Evolutionary conservation across 2,888 invertebrate genomes (phyloP), one percentile per base, ranked within the genome.

Genomic region (Hymenopus coronatus): DNA sequence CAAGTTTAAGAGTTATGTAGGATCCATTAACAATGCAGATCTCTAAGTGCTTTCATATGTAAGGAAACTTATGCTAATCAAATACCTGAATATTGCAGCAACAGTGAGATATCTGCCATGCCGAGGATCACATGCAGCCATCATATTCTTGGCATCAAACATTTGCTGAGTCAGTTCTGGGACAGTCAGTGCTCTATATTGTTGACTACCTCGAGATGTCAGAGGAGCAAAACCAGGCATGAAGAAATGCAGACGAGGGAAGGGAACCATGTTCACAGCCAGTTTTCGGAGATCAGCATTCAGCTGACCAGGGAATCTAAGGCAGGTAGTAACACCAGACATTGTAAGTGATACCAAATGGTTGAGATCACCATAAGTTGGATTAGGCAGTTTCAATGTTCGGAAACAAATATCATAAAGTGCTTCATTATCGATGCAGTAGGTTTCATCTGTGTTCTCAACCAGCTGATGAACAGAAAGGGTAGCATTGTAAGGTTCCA

Each of bases 61-160:
- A 3, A 30, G 30, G 30, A 30, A 30, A 30, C 30, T 4, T 30
- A 4, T 30, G 30, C 33, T 33, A 4, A 6, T 33, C 8, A 7
- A 33, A 33, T 40, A 40, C 40, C 40, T 40, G 93, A 94, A 94
- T 89, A 94, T 93, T 88, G 94, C 94, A 27, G 94, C 94, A n/a
- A 94, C 94, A 15, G 94, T 94, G 28, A 92, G 91, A 89, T 91
- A 91, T 89, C 96, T 94, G 27, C 96, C 96, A 91, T 96, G 96
- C 83, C 96, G 94, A 6, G 96, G 96, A 92, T 96, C 96, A 92
- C 96, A 96, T 12, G 96, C 96, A 3, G 96, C 96, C 96, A 97
- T 96, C 96, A 97, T 96, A 92, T 96, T 96, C 93, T 96, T 96
- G 40, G 40, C 40, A 40, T 40, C 40, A 40, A 40, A 40, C 40